phyloP scores from a whole-genome alignment of 2,797 vertebrate genomes.

The Corythornis leucogaster region DNA sequence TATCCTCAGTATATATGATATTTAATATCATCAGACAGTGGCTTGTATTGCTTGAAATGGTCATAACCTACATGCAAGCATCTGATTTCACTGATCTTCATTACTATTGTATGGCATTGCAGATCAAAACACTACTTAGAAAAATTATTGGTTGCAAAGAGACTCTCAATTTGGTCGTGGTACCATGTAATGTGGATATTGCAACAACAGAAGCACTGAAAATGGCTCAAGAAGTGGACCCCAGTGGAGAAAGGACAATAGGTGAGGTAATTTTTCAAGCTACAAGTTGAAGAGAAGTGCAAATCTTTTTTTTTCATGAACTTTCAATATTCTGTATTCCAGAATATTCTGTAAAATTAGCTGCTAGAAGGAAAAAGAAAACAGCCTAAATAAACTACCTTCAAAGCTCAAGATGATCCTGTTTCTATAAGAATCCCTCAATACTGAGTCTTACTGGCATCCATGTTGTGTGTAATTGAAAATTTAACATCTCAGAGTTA shows the following conservation, averaged over 20 bases:
- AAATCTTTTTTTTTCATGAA: background rate
- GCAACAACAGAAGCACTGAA: constrained; percentile 91
- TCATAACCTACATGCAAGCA: background rate
- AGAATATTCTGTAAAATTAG: background rate
- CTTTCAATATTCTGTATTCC: background rate
- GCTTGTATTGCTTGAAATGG: background rate
- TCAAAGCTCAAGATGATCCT: background rate
- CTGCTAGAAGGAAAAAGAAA: background rate
- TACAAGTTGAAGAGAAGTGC: background rate
- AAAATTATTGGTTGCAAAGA: constrained; percentile 85
- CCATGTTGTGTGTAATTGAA: background rate
- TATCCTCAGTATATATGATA: background rate
- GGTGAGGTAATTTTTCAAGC: constrained; percentile 75
- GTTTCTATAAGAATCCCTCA: background rate
- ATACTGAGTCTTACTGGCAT: background rate
- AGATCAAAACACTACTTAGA: constrained; percentile 86
- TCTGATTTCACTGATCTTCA: background rate
- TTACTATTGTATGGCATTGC: background rate
- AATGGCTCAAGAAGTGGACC: constrained; percentile 90
- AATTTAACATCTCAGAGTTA: background rate
- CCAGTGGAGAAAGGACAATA: constrained; percentile 87
- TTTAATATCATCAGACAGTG: background rate
- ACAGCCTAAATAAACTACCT: background rate
- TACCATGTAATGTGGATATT: constrained; percentile 91
- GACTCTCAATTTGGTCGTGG: constrained; percentile 90